phyloP scores from a whole-genome alignment of 2,888 invertebrate species.

The Drosophila atripex region DNA sequence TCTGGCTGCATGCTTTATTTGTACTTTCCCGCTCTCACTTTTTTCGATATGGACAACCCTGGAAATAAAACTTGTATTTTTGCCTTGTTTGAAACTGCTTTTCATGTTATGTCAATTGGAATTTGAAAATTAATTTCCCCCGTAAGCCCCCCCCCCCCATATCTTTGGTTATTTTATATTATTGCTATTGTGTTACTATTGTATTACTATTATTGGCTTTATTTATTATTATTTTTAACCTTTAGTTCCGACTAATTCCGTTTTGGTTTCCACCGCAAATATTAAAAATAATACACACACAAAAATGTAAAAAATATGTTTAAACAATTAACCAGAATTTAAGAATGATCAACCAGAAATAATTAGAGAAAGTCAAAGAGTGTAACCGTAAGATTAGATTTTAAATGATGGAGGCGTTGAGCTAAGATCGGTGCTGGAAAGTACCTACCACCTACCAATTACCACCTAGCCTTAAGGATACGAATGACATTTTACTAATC shows the following conservation, averaged over 20 bases:
- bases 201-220: conserved; percentile 18
- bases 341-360: conserved; percentile 13
- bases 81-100: conserved; percentile 40
- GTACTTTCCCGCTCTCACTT: conserved; percentile 6
- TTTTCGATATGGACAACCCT: conserved; percentile 6
- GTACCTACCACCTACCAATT: conserved; percentile 3
- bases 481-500: conserved; percentile 66
- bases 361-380: conserved; percentile 14
- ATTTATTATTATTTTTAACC: conserved; percentile 31
- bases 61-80: conserved; percentile 22
- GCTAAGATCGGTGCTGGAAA: conserved; percentile 20
- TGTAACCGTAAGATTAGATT: conserved; percentile 23
- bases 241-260: conserved; percentile 19
- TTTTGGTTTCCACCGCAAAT: conserved; percentile 22
- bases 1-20: conserved; percentile 53
- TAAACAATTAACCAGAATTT: conserved; percentile 48
- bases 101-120: conserved; percentile 37
- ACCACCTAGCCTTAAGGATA: conserved; percentile 27
- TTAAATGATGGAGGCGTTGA: conserved; percentile 24
- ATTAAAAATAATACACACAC: conserved; percentile 60
- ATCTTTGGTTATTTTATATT: conserved; percentile 25
- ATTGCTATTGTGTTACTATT: too few species aligned
- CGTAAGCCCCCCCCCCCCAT: conserved; percentile 6
- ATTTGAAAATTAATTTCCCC: conserved; percentile 22
- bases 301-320: conserved; percentile 74